phyloP scores from a whole-genome alignment of 2,113 vertebrate species.

The Chloebia gouldiae region DNA sequence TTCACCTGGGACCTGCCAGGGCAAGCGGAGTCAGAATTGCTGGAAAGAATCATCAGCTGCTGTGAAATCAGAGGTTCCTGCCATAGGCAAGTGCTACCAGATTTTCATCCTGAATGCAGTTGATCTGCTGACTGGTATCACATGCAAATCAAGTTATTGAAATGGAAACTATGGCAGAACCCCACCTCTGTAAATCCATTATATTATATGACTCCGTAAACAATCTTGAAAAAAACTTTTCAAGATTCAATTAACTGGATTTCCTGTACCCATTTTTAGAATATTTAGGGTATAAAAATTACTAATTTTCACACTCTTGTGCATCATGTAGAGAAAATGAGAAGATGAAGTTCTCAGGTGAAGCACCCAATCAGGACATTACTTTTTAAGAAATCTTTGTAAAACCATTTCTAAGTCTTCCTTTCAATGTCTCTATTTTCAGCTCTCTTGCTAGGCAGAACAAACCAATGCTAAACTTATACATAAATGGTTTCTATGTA shows the following conservation, averaged over 20 bases:
- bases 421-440: not conserved
- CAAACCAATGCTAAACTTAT: not conserved
- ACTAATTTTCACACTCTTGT: not conserved
- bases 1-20: not conserved
- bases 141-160: not conserved
- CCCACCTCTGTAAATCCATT: not conserved
- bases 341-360: not conserved
- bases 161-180: not conserved
- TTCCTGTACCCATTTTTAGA: accelerated
- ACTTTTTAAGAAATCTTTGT: not conserved
- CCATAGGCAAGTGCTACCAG: accelerated
- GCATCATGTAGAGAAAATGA: not conserved
- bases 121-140: not conserved
- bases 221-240: not conserved
- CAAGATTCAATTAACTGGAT: not conserved
- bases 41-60: not conserved
- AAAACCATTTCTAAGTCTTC: not conserved
- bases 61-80: not conserved
- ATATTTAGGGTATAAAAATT: not conserved
- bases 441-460: not conserved
- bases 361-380: not conserved
- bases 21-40: not conserved
- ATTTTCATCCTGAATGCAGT: not conserved
- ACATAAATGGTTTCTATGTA: not conserved
- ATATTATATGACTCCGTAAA: not conserved